Evolutionary conservation across 1,140 invertebrate genomes (phyloP), one percentile per base, ranked within the genome.

Genomic region (Pristionchus pacificus): DNA sequence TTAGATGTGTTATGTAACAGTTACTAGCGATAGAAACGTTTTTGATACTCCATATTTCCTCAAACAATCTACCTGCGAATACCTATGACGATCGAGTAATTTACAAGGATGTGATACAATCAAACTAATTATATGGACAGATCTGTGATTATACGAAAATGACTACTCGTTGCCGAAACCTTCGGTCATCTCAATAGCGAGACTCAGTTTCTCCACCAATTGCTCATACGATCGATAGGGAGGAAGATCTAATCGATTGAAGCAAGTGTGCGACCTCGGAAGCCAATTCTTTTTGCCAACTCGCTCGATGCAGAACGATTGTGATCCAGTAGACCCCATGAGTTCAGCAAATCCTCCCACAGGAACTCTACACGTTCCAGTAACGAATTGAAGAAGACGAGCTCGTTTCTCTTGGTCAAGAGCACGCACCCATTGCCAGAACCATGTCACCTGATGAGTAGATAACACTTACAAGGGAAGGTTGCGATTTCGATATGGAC

Each of bases 281-380:
- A 97, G 86, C 93, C 93, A 98, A 0, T 93, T 97, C 79, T 99
- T 96, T 85, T 98, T 98, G n/a, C 96, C 96, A 60, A 98, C 95
- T 87, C 98, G 97, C 85, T 98, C 96, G 83, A 99, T 97, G 86
- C 96, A 98, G 86, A 98, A 99, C 77, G 93, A 87, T 86, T 98
- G 96, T 0, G 96, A 95, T 25, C 96, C 96, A 83, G 97, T 98
- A 74, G 93, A 97, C 76, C 91, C 91, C 85, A 85, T 77, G 14
- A 78, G 88, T 87, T 98, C 95, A 14, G 93, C 92, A 86, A 98
- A 98, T 49, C 94, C 94, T 65, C 93, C 93, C 2, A 96, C 93
- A 2, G 94, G 94, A 1, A 97, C 91, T 74, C 93, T 87, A 85
- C 93, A 97, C 0, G 93, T 97, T 65, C 96, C 96, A 15, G 95